phyloP scores from a whole-genome alignment of 2,797 vertebrate genomes.

The Pteropus rufus region DNA sequence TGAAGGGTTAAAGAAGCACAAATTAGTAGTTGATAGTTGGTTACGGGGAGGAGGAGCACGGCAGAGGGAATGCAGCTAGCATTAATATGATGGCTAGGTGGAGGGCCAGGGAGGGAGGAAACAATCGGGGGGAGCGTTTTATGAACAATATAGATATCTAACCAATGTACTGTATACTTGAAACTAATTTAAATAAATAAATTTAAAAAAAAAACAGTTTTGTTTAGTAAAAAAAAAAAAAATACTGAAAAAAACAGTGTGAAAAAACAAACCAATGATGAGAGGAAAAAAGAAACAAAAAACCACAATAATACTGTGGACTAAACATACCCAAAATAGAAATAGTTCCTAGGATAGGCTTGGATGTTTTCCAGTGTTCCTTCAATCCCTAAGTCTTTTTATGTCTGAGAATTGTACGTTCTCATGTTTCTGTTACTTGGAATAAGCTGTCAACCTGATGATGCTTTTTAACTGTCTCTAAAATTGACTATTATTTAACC shows the following conservation, averaged over 20 bases:
- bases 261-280: neutral
- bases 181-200: too few species aligned
- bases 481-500: neutral
- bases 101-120: too few species aligned
- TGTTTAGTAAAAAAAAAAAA: neutral
- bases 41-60: too few species aligned
- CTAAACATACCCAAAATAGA: conserved; percentile 12
- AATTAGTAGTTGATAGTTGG: too few species aligned
- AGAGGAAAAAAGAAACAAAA: too few species aligned
- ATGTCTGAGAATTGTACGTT: neutral
- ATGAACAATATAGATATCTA: too few species aligned
- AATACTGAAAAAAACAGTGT: neutral
- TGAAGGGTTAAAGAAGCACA: too few species aligned
- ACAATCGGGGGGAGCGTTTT: too few species aligned
- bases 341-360: neutral
- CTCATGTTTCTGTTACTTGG: neutral
- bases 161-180: too few species aligned
- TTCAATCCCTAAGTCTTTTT: neutral
- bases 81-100: too few species aligned
- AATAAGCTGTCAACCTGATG: neutral
- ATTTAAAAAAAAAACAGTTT: neutral
- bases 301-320: neutral
- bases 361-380: neutral
- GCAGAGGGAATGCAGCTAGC: too few species aligned
- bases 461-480: neutral